Evolutionary conservation across 2,888 invertebrate genomes (phyloP), one percentile per base, ranked within the genome.

Genomic region (Eugnorisma glareosa): DNA sequence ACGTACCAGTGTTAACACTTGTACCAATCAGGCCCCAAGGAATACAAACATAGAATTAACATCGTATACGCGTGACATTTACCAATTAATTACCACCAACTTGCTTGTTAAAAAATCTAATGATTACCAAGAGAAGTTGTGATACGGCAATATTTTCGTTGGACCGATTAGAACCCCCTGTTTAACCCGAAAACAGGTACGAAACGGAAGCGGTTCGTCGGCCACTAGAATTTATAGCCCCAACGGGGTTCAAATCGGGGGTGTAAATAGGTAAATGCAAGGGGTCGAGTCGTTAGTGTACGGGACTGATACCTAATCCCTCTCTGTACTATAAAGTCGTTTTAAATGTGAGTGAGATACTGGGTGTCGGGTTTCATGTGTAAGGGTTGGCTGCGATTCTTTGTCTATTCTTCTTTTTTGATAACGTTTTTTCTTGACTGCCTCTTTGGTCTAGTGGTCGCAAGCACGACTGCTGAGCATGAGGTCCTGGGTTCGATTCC

Each of bases 141-240:
- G 91, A 90, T 89, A 88, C 86, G 87, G 88, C 90, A 87, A 91
- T 92, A 93, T 92, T 91, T 93, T 90, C 77, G 75, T 88, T 89
- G 87, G 83, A 77, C 79, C 79, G 75, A 77, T 87, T 82, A 87
- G 88, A 87, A 88, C 85, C 91, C 91, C 93, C 91, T 94, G 93
- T 92, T 92, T 93, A 79, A 72, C 78, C 78, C 78, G 11, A 86
- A 95, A 93, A 93, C 93, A 92, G 93, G 92, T 91, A 90, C 88
- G 85, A 84, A 90, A 90, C 94, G 96, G 96, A 96, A 95, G 93
- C 93, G 92, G 92, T 93, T 94, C 93, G 96, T 94, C 94, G 93
- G 95, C 94, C 94, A 93, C 92, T 92, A 88, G 86, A 89, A 92
- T 92, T 92, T 92, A 79, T 79, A 59, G 78, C 80, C 64, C 73